Conservation (phyloP, 2,888 invertebrate species). For the Heliconius sara region DNA sequence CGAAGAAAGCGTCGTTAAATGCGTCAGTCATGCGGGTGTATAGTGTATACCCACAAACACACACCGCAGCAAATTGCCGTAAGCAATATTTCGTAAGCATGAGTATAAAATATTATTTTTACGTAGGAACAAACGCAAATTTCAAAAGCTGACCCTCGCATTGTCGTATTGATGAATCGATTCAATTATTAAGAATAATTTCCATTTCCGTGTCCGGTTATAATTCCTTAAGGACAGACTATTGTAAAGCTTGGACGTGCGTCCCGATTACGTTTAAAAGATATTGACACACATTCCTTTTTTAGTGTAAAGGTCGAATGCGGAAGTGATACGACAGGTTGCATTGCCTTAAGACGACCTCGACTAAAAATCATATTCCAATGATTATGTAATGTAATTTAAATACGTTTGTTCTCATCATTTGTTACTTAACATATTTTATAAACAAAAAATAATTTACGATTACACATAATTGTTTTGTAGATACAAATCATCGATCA, state of each 20-base stretch:
- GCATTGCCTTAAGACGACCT: constrained; percentile 37
- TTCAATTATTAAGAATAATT: constrained; percentile 1
- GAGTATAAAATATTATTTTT: constrained; percentile 34
- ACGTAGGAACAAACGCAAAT: background rate
- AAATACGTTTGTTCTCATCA: background rate
- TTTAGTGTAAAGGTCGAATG: constrained; percentile 49
- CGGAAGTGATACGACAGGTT: constrained; percentile 48
- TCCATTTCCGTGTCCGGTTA: constrained; percentile 39
- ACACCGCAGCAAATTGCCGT: constrained; percentile 40
- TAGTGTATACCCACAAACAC: constrained; percentile 26
- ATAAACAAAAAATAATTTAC: background rate
- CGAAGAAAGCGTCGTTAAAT: constrained; percentile 58
- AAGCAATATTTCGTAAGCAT: constrained; percentile 39
- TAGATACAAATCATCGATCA: constrained; percentile 6
- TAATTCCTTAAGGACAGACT: constrained; percentile 37
- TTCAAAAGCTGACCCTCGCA: constrained; percentile 4
- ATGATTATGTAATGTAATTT: background rate
- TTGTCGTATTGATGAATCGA: background rate
- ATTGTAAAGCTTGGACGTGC: constrained; percentile 22
- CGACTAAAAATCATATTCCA: constrained; percentile 32
- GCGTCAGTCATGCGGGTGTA: constrained; percentile 50
- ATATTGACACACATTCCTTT: constrained; percentile 49
- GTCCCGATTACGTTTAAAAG: constrained; percentile 30
- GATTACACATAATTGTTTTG: background rate
- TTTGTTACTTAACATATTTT: background rate